A percentile compares a stretch with the other conserved stretches of the same genome.
phyloP scores from a whole-genome alignment of 2,888 invertebrate species.

The Salpingus planirostris region DNA sequence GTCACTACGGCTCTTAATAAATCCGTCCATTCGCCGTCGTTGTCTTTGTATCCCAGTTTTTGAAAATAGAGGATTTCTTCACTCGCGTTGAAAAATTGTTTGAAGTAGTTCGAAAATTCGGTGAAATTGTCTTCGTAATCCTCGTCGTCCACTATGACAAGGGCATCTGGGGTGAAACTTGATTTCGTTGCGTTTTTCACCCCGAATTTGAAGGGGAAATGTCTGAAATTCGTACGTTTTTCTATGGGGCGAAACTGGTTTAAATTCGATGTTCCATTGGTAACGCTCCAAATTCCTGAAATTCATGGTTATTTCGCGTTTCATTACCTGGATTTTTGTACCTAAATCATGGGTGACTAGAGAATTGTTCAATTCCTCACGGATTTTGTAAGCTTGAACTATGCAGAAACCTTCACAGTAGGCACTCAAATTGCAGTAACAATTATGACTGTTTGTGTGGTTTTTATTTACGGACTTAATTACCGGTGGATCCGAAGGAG shows the following conservation, averaged over 20 bases:
- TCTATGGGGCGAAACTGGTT: slow-evolving; percentile 17
- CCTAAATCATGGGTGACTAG: slow-evolving; percentile 16
- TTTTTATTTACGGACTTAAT: no score
- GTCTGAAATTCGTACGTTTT: slow-evolving; percentile 17
- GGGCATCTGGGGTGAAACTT: no score
- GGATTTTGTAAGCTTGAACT: slow-evolving; percentile 23
- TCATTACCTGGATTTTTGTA: no score
- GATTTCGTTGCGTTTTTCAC: slow-evolving; percentile 15
- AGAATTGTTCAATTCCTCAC: slow-evolving; percentile 18
- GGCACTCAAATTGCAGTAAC: background rate
- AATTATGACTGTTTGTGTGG: no score
- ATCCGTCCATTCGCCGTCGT: slow-evolving; percentile 52
- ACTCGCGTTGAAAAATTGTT: slow-evolving; percentile 19
- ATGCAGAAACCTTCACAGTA: slow-evolving; percentile 13
- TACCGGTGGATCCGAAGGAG: no score
- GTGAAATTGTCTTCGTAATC: slow-evolving; percentile 17
- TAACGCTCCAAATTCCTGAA: slow-evolving; percentile 19
- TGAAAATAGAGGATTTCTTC: slow-evolving; percentile 16
- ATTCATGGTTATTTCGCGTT: no score
- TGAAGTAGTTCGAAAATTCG: slow-evolving; percentile 18
- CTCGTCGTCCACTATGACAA: no score
- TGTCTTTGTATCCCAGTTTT: slow-evolving; percentile 35
- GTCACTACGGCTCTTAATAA: slow-evolving; percentile 50
- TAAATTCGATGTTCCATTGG: slow-evolving; percentile 10
- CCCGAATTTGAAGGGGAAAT: slow-evolving; percentile 21